Conservation (phyloP, 2,797 vertebrate genomes). For the Macrochelys suwanniensis region DNA sequence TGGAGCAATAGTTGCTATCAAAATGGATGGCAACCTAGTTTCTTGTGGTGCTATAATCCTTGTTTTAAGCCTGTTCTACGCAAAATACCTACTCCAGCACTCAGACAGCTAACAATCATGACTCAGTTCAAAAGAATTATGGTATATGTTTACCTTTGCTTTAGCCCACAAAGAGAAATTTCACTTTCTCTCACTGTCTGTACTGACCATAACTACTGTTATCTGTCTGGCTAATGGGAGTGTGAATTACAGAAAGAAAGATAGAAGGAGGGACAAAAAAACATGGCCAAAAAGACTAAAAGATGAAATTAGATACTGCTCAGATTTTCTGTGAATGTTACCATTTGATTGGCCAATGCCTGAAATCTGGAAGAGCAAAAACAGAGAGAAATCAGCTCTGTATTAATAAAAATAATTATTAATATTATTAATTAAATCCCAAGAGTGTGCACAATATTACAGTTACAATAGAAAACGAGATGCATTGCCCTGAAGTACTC, state of each 20-base stretch:
- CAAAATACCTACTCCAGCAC: constrained; percentile 1
- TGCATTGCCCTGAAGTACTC: constrained; percentile 58
- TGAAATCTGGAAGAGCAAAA: constrained; percentile 10
- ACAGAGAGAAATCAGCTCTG: constrained; percentile 45
- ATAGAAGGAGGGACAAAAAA: constrained; percentile 63
- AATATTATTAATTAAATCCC: neutral
- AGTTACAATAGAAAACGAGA: constrained; percentile 67
- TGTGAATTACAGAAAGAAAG: constrained; percentile 70
- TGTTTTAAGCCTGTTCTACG: constrained; percentile 34
- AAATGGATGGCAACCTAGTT: constrained; percentile 42
- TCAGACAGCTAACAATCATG: constrained; percentile 61
- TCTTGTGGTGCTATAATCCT: neutral
- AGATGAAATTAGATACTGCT: constrained; percentile 58
- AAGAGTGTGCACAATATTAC: constrained; percentile 38
- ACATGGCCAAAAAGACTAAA: constrained; percentile 40
- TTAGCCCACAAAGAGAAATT: constrained; percentile 66
- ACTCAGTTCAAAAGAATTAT: constrained; percentile 54
- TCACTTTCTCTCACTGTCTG: constrained; percentile 66
- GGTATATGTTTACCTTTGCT: constrained; percentile 54
- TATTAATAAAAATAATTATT: neutral
- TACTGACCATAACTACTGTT: constrained; percentile 63
- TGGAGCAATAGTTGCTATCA: constrained; percentile 49
- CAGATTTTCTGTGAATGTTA: constrained; percentile 46
- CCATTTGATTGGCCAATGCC: constrained; percentile 49
- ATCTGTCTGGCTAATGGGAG: constrained; percentile 70